Evolutionary conservation across 2,888 invertebrate species (phyloP).

Genomic region (Drosophila demipolita): DNA sequence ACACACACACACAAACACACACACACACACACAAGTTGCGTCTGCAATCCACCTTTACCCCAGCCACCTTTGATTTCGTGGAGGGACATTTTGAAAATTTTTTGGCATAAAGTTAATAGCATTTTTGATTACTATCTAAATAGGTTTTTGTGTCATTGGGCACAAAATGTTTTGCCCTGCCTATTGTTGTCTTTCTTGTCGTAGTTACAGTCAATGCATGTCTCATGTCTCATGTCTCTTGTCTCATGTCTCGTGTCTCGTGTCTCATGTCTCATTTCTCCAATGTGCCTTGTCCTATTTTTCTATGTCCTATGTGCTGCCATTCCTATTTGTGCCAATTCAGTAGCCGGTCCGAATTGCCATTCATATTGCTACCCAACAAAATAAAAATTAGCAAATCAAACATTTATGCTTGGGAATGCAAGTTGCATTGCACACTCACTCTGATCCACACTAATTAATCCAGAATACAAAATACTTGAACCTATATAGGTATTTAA

Average conservation of each 20-base stretch:
- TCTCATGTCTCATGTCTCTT: neutral
- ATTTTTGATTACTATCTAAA: slow-evolving; percentile 73
- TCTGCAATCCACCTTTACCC: slow-evolving; percentile 5
- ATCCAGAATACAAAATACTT: neutral
- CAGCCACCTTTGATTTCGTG: slow-evolving; percentile 3
- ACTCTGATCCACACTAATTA: neutral
- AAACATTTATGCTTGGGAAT: slow-evolving; percentile 1
- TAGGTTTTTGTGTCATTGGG: slow-evolving; percentile 72
- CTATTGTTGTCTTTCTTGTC: slow-evolving; percentile 39
- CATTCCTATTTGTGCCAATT: neutral
- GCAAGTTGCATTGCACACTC: neutral
- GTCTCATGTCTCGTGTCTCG: neutral
- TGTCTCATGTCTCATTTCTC: neutral
- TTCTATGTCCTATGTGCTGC: neutral
- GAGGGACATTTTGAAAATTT: slow-evolving; percentile 64
- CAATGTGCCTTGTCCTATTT: neutral
- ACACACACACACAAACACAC: neutral
- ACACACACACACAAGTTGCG: neutral
- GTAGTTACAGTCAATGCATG: slow-evolving; percentile 41
- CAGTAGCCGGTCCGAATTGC: slow-evolving; percentile 4
- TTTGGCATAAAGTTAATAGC: slow-evolving; percentile 73
- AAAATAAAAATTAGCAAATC: neutral
- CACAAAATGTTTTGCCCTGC: slow-evolving; percentile 62
- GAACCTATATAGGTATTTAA: neutral
- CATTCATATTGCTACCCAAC: slow-evolving; percentile 6